Evolutionary conservation across 2,888 invertebrate species (phyloP).

Genomic region (Acleris holmiana): DNA sequence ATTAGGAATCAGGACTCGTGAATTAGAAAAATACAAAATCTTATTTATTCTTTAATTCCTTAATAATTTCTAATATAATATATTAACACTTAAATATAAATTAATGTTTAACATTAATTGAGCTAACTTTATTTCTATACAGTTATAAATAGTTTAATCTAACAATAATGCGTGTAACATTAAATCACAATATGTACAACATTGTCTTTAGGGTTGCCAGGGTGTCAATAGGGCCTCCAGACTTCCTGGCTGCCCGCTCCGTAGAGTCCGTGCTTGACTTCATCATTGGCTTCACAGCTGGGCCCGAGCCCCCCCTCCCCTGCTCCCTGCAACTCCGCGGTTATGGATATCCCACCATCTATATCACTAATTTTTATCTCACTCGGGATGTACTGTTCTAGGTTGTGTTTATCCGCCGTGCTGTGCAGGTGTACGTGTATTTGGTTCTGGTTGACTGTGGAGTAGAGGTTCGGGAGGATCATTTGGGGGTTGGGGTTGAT

Average conservation of each 20-base stretch:
- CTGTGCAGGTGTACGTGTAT: conserved; percentile 92
- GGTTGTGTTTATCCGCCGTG: conserved; percentile 85
- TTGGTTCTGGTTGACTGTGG: conserved; percentile 94
- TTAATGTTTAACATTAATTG: conserved; percentile 82
- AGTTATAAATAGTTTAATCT: conserved; percentile 40
- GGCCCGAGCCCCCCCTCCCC: conserved; percentile 78
- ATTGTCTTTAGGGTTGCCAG: conserved; percentile 49
- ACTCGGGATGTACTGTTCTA: conserved; percentile 86
- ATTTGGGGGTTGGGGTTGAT: conserved; percentile 87
- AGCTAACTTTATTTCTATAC: conserved; percentile 51
- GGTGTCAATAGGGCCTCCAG: conserved; percentile 91
- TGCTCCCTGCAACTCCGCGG: conserved; percentile 68
- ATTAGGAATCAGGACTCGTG: background rate
- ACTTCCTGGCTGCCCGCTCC: conserved; percentile 81
- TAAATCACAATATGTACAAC: conserved; percentile 82
- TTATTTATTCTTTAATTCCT: conserved; percentile 34
- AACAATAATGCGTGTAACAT: conserved; percentile 45
- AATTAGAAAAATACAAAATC: background rate
- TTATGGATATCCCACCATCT: conserved; percentile 84
- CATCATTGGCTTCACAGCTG: conserved; percentile 80
- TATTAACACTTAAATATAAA: conserved; percentile 71
- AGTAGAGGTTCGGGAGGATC: conserved; percentile 91
- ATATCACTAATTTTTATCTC: conserved; percentile 86
- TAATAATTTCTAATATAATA: conserved; percentile 55
- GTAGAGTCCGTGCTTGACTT: conserved; percentile 78